Conservation (phyloP, 1,140 invertebrate species). For the Drosophila virilis region DNA sequence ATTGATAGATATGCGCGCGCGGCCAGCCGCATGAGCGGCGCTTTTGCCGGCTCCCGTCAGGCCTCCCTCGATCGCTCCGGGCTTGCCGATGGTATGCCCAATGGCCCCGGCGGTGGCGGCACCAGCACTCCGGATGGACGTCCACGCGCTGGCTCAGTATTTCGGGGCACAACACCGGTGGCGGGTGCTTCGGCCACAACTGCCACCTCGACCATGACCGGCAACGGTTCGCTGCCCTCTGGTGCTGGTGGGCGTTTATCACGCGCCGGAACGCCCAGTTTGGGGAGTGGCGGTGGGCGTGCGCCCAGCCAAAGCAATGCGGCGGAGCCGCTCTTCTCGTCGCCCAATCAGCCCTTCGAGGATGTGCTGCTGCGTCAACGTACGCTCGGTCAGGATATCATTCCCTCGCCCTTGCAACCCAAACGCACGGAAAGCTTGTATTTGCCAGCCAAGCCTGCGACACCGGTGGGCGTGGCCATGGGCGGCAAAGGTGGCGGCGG, state of each 20-base stretch:
- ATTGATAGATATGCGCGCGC: constrained; percentile 92
- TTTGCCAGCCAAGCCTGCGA: constrained; percentile 86
- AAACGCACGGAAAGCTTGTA: constrained; percentile 95
- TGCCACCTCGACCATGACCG: constrained; percentile 66
- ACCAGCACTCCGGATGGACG: constrained; percentile 85
- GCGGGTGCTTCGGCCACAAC: constrained; percentile 51
- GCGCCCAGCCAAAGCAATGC: constrained; percentile 63
- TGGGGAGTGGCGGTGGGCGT: constrained; percentile 54
- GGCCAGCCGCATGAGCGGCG: constrained; percentile 85
- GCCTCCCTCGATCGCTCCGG: constrained; percentile 89
- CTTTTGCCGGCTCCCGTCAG: constrained; percentile 87
- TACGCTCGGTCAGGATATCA: constrained; percentile 93
- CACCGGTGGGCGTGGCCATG: constrained; percentile 84
- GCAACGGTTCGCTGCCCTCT: constrained; percentile 85
- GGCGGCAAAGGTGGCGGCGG: constrained; percentile 83
- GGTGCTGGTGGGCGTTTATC: constrained; percentile 84
- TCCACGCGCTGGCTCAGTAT: constrained; percentile 85
- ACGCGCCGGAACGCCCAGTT: constrained; percentile 84
- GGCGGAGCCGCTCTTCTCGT: constrained; percentile 62
- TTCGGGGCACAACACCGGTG: constrained; percentile 85
- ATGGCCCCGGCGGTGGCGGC: constrained; percentile 78
- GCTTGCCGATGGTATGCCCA: constrained; percentile 66
- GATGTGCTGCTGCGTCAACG: constrained; percentile 91
- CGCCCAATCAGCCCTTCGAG: constrained; percentile 88
- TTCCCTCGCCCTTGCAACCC: constrained; percentile 92